Conservation (phyloP, 2,113 vertebrate species). For the Pagrus major region DNA sequence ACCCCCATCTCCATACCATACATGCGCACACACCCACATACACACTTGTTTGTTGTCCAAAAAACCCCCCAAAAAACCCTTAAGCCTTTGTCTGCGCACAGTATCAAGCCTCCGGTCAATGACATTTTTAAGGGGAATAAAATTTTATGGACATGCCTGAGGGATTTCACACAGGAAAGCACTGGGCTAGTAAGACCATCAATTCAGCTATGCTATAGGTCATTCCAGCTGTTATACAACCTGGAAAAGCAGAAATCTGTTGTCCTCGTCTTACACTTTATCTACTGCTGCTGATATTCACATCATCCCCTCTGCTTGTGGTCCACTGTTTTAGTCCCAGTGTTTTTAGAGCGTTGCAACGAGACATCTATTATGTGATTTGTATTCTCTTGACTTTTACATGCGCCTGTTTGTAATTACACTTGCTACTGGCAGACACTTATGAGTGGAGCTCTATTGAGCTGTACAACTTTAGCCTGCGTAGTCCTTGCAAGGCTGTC, state of each 20-base stretch:
- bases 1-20: slow-evolving; percentile 34
- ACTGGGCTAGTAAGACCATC: slow-evolving; percentile 8
- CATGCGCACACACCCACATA: not conserved
- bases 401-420: slow-evolving; percentile 78
- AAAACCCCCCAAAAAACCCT: slow-evolving; percentile 18
- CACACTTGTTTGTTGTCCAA: slow-evolving; percentile 27
- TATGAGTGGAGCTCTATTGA: slow-evolving; percentile 67
- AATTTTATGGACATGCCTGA: slow-evolving; percentile 33
- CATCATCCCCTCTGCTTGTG: slow-evolving; percentile 8
- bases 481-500: slow-evolving; percentile 57
- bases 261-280: slow-evolving; percentile 38
- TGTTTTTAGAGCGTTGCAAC: slow-evolving; percentile 16
- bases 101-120: slow-evolving; percentile 18
- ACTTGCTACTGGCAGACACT: slow-evolving; percentile 75
- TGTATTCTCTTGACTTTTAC: slow-evolving; percentile 83
- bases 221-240: not conserved
- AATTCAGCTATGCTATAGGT: not conserved
- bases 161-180: slow-evolving; percentile 35
- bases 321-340: slow-evolving; percentile 18
- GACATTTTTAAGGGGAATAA: slow-evolving; percentile 36
- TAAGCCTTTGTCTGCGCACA: slow-evolving; percentile 36
- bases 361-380: slow-evolving; percentile 77
- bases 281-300: slow-evolving; percentile 24
- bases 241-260: slow-evolving; percentile 23
- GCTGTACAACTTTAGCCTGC: slow-evolving; percentile 65